These are phyloP conservation scores for Zelleria hepariella DNA, from an alignment of 2,888 invertebrate genomes.

Conservation along the genomic window DNA sequence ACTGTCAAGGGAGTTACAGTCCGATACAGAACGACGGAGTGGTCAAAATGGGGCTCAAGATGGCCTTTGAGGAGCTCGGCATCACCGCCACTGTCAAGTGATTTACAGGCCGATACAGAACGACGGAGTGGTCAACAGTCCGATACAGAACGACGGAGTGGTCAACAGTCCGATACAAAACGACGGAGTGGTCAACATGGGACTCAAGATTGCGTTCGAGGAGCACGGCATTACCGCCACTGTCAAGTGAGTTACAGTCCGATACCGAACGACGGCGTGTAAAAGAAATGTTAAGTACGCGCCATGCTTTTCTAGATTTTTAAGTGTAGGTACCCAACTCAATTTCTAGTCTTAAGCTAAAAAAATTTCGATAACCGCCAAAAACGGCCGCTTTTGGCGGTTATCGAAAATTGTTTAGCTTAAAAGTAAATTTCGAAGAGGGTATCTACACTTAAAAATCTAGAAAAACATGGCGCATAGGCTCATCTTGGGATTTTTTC, in stretches of 20 bases:
- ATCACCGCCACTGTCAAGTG: slow-evolving; percentile 79
- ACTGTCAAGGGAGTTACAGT: slow-evolving; percentile 81
- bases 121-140: too few relatives aligned
- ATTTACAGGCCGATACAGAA: slow-evolving; percentile 30
- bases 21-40: slow-evolving; percentile 98
- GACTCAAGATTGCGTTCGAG: slow-evolving; percentile 81
- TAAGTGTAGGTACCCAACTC: too few relatives aligned
- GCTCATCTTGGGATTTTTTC: too few relatives aligned
- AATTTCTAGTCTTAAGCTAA: too few relatives aligned
- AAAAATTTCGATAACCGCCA: too few relatives aligned
- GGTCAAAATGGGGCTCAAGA: slow-evolving; percentile 86
- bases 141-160: slow-evolving; percentile 97
- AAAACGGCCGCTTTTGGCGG: too few relatives aligned
- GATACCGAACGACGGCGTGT: slow-evolving; percentile 96
- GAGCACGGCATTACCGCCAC: slow-evolving; percentile 75
- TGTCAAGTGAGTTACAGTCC: slow-evolving; percentile 85
- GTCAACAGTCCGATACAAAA: slow-evolving; percentile 94
- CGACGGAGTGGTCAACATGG: slow-evolving; percentile 94
- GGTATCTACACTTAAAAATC: too few relatives aligned
- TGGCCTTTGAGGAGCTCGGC: slow-evolving; percentile 77
- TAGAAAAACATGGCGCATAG: too few relatives aligned
- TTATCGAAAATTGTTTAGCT: too few relatives aligned
- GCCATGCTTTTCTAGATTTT: too few relatives aligned
- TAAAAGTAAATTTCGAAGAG: too few relatives aligned
- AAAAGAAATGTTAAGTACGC: too few relatives aligned